phyloP scores from a whole-genome alignment of 2,888 invertebrate species.

The Opisthograptis luteolata region DNA sequence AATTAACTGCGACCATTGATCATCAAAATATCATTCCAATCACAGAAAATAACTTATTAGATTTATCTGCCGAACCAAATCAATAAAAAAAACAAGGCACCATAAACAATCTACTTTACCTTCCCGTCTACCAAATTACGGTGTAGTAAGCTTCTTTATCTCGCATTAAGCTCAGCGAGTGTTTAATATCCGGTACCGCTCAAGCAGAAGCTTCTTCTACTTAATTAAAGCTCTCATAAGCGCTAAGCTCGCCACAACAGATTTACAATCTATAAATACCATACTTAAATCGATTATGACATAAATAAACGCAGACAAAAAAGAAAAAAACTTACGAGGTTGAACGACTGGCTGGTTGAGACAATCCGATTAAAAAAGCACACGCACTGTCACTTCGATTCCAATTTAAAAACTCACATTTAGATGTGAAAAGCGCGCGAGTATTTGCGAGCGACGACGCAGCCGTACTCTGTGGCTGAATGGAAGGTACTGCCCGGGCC shows the following conservation, averaged over 20 bases:
- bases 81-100: too few species aligned
- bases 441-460: conserved; percentile 10
- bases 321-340: conserved; percentile 23
- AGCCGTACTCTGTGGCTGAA: conserved; percentile 13
- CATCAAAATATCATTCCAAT: too few species aligned
- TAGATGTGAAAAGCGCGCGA: conserved; percentile 28
- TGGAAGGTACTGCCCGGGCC: conserved; percentile 23
- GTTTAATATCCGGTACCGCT: neutral
- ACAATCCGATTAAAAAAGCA: conserved; percentile 30
- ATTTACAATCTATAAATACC: conserved; percentile 10
- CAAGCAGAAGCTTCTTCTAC: neutral
- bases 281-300: conserved; percentile 7
- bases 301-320: neutral
- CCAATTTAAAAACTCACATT: conserved; percentile 28
- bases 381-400: conserved; percentile 30
- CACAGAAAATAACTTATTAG: too few species aligned
- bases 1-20: too few species aligned
- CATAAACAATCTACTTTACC: neutral
- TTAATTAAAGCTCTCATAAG: conserved; percentile 11
- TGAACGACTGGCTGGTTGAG: conserved; percentile 5
- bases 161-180: neutral
- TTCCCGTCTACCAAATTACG: neutral
- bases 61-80: too few species aligned
- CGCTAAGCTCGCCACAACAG: neutral
- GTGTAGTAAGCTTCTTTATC: neutral